A percentile compares a stretch with the other conserved stretches of the same genome.
Evolutionary conservation across 1,140 invertebrate genomes (phyloP).

Genomic region (Ceratoteleas bidentatus): DNA sequence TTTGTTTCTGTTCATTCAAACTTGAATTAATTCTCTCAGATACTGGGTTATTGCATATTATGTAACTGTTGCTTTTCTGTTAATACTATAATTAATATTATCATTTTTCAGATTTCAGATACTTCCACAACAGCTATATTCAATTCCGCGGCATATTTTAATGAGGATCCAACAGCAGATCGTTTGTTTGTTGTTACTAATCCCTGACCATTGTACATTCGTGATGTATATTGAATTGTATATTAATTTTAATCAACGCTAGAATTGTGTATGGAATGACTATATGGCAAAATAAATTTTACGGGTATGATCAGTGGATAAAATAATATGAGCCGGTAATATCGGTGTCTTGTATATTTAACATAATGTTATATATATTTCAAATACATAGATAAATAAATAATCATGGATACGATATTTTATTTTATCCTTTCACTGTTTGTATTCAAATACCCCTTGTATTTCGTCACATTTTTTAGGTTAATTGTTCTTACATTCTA

Average conservation of each 20-base stretch:
- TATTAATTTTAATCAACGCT: conserved; percentile 65
- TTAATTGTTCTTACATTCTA: no score
- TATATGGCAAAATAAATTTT: conserved; percentile 46
- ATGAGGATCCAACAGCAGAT: conserved; percentile 78
- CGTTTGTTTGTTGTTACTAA: conserved; percentile 79
- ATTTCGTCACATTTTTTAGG: no score
- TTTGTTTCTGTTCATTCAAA: no score
- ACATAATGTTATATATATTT: conserved; percentile 73
- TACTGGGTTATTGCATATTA: no score
- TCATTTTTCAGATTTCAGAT: conserved; percentile 61
- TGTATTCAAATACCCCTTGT: no score
- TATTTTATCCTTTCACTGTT: conserved; percentile 30
- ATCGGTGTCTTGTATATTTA: conserved; percentile 78
- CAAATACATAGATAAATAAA: conserved; percentile 58
- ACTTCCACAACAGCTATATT: conserved; percentile 74
- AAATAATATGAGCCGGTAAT: conserved; percentile 38
- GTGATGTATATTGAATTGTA: conserved; percentile 78
- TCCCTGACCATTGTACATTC: conserved; percentile 80
- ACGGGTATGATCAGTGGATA: conserved; percentile 57
- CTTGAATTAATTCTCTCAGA: no score
- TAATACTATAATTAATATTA: conserved; percentile 44
- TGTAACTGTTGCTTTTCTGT: no score
- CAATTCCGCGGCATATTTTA: conserved; percentile 79
- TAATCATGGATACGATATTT: conserved; percentile 54
- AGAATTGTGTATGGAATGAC: conserved; percentile 54